Base-by-base conservation (phyloP, 92 coral and sea anemone species). In the Hydrozoanthus gracilis region DNA sequence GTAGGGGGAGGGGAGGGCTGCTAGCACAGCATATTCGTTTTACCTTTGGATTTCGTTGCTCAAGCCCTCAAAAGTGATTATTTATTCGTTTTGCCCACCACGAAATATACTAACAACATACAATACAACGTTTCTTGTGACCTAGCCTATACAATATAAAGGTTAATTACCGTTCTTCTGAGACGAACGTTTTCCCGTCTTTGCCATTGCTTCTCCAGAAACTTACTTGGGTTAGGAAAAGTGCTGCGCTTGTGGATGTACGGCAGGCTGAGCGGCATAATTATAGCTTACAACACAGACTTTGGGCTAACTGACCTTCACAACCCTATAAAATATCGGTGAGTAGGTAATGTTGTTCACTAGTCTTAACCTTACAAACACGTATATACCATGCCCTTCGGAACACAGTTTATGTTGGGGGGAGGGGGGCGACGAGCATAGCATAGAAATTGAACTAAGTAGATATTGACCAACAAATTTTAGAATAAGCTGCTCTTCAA, bases 141-240 rank as follows among this genome's bases (percentile, higher is more conserved):
- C 39, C 39, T 27, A n/a, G n/a, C n/a, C 39, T 27, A 27, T 27
- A 27, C 39, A 18, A 1, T 76, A 35, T 45, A 4, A 18, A 5
- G 44, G 61, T 44, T 16, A 11, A 8, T 4, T 82, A 94, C 97
- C 95, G 87, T 87, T 68, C 87, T 92, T 69, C 83, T 86, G 86
- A 92, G 97, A 16, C 78, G 87, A 65, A 69, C 87, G 90, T 92
- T 87, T 3, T 62, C 83, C 72, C 84, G 71, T 45, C 82, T 83
- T 58, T 90, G 88, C 97, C 97, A 94, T 66, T 92, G 66, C 51
- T 94, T 94, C 78, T 86, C 91, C 83, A 94, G 71, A 51, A 92
- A 86, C 56, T 94, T 94, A 45, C 93, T 94, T 71, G 97, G 83
- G 39, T 95, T 93, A 12, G 97, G 97, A 77, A 94, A 94, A 12